These are phyloP conservation scores for Propithecus deckenii DNA, from an alignment of 2,797 vertebrate genomes.

Conservation along the genomic window DNA sequence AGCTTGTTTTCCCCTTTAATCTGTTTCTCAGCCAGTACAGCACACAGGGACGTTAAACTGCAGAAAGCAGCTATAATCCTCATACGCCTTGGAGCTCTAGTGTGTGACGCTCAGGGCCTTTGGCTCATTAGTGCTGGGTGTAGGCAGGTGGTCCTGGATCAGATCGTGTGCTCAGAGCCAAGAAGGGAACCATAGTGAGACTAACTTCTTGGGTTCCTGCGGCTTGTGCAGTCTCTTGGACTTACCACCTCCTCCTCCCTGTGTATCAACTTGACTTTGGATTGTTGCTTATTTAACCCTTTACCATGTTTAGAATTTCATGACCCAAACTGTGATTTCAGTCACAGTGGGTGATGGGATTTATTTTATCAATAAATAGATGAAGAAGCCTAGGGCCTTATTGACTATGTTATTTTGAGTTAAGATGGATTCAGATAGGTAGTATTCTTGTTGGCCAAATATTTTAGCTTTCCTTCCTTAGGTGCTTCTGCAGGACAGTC, in stretches of 20 bases:
- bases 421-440: neutral
- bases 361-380: neutral
- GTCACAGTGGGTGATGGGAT: neutral
- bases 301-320: neutral
- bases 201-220: neutral
- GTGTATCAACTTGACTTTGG: neutral
- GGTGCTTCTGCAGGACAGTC: neutral
- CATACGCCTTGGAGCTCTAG: neutral
- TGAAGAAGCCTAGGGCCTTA: neutral
- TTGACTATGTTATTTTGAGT: neutral
- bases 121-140: neutral
- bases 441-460: neutral
- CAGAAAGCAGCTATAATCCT: neutral
- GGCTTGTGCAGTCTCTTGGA: neutral
- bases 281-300: neutral
- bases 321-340: neutral
- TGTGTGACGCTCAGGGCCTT: neutral
- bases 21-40: neutral
- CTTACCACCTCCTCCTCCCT: neutral
- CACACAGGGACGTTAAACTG: neutral
- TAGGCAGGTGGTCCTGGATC: neutral
- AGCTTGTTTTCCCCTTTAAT: slow-evolving; percentile 7
- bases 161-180: neutral
- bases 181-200: neutral
- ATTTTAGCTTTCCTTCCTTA: neutral